Conservation (phyloP, 2,113 vertebrate species). For the Oxyura jamaicensis region DNA sequence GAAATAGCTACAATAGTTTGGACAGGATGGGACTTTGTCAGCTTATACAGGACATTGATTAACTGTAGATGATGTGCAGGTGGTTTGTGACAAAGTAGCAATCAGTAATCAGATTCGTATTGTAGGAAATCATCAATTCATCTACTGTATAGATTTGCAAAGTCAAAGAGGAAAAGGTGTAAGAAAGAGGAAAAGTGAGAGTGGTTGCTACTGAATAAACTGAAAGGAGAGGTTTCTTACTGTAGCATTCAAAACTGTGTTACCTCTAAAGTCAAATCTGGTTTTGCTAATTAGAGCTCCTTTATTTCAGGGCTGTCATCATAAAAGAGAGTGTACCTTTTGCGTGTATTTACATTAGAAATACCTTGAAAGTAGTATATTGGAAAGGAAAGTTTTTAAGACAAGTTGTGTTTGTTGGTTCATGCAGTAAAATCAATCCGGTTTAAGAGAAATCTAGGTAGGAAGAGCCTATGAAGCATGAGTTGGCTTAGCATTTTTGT, state of each 20-base stretch:
- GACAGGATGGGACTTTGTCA: neutral
- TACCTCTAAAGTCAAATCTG: neutral
- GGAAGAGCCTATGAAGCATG: neutral
- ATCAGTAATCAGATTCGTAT: conserved; percentile 69
- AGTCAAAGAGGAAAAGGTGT: neutral
- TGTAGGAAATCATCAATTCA: neutral
- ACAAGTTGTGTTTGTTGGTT: neutral
- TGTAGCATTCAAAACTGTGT: neutral
- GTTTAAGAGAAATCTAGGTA: neutral
- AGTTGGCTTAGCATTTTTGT: neutral
- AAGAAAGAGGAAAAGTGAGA: neutral
- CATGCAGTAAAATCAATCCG: neutral
- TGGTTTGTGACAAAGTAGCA: conserved; percentile 56
- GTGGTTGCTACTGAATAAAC: neutral
- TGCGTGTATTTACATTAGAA: conserved; percentile 50
- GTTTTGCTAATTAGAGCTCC: conserved; percentile 59
- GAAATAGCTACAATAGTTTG: neutral
- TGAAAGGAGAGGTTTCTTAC: neutral
- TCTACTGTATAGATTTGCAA: conserved; percentile 29
- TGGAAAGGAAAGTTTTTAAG: neutral
- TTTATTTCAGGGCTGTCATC: conserved; percentile 63
- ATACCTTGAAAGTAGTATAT: neutral
- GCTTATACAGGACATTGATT: conserved; percentile 8
- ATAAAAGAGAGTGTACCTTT: conserved; percentile 52
- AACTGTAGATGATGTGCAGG: neutral